Evolutionary conservation across 2,113 vertebrate species (phyloP).

Genomic region (Thamnaconus septentrionalis): DNA sequence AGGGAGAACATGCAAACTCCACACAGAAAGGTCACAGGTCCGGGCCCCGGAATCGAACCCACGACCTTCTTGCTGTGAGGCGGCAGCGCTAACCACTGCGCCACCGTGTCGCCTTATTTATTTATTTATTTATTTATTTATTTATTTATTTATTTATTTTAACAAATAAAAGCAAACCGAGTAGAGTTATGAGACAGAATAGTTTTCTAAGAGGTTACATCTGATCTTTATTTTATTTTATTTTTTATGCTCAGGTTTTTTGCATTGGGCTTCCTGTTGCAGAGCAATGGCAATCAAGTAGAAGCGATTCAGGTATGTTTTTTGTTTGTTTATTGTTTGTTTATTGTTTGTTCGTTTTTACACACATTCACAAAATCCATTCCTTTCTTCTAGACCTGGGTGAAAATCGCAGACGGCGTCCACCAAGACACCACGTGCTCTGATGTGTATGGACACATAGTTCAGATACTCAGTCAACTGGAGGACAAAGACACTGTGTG

Average conservation of each 20-base stretch:
- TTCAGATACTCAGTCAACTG: conserved; percentile 55
- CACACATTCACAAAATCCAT: neutral
- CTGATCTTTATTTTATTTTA: neutral
- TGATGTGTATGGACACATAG: conserved; percentile 59
- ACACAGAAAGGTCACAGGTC: no score
- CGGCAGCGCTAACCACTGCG: no score
- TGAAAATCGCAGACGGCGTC: conserved; percentile 62
- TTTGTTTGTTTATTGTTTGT: neutral
- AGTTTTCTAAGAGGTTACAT: no score
- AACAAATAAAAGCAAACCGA: no score
- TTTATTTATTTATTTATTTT: no score
- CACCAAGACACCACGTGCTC: conserved; percentile 42
- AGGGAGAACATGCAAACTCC: no score
- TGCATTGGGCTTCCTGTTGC: conserved; percentile 64
- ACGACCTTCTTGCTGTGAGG: no score
- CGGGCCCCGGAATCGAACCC: no score
- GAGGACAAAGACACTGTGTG: conserved; percentile 56
- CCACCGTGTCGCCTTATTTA: no score
- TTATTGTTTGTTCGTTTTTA: neutral
- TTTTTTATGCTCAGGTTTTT: conserved; percentile 56
- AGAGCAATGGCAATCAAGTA: conserved; percentile 52
- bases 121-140: no score
- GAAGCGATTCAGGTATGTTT: conserved; percentile 64
- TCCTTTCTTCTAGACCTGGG: conserved; percentile 63
- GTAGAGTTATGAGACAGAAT: no score